These are phyloP conservation scores for Portevinia maculata DNA, from an alignment of 2,888 invertebrate species.

Conservation along the genomic window DNA sequence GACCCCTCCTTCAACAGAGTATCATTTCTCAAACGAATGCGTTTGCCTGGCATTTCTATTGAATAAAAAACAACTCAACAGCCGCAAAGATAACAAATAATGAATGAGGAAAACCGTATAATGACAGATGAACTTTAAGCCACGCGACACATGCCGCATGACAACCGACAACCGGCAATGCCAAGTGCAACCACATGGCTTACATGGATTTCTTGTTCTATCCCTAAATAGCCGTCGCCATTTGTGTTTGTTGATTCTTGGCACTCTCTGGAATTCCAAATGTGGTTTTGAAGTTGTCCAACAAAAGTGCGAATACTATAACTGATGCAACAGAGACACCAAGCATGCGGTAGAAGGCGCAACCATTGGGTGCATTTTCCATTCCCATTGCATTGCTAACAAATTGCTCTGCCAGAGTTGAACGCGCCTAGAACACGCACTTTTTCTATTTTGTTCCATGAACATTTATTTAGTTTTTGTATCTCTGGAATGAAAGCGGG, in stretches of 20 bases:
- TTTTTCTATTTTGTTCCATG: conserved; percentile 26
- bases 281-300: conserved; percentile 31
- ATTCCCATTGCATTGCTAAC: conserved; percentile 25
- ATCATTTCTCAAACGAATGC: conserved; percentile 10
- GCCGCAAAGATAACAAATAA: conserved; percentile 49
- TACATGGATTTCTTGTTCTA: conserved; percentile 7
- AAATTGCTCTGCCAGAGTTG: conserved; percentile 53
- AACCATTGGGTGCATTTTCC: conserved; percentile 41
- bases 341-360: conserved; percentile 27
- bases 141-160: conserved; percentile 31
- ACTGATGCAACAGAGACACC: conserved; percentile 32
- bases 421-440: conserved; percentile 53
- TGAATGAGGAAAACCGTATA: conserved; percentile 56
- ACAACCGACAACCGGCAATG: conserved; percentile 26
- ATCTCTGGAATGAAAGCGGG: neutral
- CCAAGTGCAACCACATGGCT: conserved; percentile 25
- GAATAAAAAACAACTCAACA: conserved; percentile 16
- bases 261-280: conserved; percentile 51
- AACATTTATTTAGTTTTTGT: neutral
- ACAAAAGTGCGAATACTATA: conserved; percentile 50
- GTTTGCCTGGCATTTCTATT: conserved; percentile 19
- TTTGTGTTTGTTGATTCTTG: conserved; percentile 50
- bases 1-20: conserved; percentile 38
- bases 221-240: conserved; percentile 8
- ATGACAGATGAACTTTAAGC: conserved; percentile 69